These are phyloP conservation scores for Nymphalis urticae DNA, from an alignment of 2,888 invertebrate genomes.

Conservation along the genomic window DNA sequence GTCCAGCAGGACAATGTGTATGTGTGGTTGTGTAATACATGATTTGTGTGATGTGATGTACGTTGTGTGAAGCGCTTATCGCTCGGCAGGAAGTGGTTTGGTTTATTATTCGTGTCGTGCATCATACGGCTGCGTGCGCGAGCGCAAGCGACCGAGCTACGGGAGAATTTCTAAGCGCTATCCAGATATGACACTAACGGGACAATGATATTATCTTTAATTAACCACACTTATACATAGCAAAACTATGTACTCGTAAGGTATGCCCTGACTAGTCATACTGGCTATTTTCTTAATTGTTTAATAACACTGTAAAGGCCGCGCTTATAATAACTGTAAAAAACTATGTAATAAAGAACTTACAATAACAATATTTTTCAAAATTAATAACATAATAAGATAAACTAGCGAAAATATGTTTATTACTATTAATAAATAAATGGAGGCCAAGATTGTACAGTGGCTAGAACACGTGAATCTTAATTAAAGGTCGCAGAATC, in stretches of 20 bases:
- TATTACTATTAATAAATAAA: too few species aligned
- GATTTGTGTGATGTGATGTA: conserved; percentile 58
- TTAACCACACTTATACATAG: conserved; percentile 38
- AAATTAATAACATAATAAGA: too few species aligned
- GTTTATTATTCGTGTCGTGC: conserved; percentile 81
- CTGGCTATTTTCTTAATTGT: conserved; percentile 12
- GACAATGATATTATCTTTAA: conserved; percentile 59
- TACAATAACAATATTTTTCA: too few species aligned
- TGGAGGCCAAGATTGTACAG: too few species aligned
- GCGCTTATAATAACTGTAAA: not conserved
- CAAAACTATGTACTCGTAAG: not conserved
- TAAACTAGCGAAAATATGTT: too few species aligned
- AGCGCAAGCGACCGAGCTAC: conserved; percentile 53
- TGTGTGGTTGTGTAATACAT: conserved; percentile 54
- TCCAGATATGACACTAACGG: conserved; percentile 66
- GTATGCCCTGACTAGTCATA: conserved; percentile 15
- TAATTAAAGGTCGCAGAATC: too few species aligned
- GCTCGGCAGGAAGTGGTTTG: conserved; percentile 77
- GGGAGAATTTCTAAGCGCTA: conserved; percentile 66
- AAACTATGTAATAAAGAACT: too few species aligned
- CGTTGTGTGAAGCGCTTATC: conserved; percentile 70
- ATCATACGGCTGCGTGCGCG: conserved; percentile 65
- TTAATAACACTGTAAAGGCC: conserved; percentile 10
- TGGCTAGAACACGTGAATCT: too few species aligned
- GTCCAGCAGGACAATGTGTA: conserved; percentile 40